Conservation (phyloP, 2,113 vertebrate genomes). For the Notothenia coriiceps region DNA sequence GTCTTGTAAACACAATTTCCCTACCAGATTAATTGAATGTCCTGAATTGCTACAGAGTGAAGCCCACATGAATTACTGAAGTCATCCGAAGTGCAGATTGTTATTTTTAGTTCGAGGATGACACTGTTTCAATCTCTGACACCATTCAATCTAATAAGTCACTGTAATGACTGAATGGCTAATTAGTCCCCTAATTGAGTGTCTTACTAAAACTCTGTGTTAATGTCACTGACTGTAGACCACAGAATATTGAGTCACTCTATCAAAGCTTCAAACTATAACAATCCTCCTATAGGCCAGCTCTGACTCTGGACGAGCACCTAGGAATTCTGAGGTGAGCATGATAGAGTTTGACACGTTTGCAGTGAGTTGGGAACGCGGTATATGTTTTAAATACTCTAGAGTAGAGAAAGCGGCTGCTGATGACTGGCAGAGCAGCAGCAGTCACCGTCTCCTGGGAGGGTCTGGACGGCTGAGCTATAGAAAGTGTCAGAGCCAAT, state of each 20-base stretch:
- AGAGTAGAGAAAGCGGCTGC: constrained; percentile 27
- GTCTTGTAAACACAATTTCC: constrained; percentile 32
- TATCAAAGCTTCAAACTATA: neutral
- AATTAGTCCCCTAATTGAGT: constrained; percentile 65
- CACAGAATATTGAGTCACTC: constrained; percentile 17
- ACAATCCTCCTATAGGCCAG: neutral
- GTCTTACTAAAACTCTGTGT: constrained; percentile 21
- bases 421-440: constrained; percentile 32
- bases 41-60: constrained; percentile 2
- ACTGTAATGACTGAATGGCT: constrained; percentile 52
- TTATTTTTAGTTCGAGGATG: constrained; percentile 54
- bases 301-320: constrained; percentile 12
- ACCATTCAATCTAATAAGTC: constrained; percentile 59
- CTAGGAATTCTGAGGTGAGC: constrained; percentile 40
- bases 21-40: constrained; percentile 21
- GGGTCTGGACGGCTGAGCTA: constrained; percentile 13
- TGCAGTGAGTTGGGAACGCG: constrained; percentile 29
- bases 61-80: constrained; percentile 22
- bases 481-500: constrained; percentile 41
- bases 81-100: constrained; percentile 36
- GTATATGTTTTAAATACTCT: constrained; percentile 55
- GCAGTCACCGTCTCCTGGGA: constrained; percentile 27
- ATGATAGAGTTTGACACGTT: constrained; percentile 40
- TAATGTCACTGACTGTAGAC: constrained; percentile 1
- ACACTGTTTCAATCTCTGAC: constrained; percentile 58